phyloP scores from a whole-genome alignment of 2,113 vertebrate species.

The Piprites chloris region DNA sequence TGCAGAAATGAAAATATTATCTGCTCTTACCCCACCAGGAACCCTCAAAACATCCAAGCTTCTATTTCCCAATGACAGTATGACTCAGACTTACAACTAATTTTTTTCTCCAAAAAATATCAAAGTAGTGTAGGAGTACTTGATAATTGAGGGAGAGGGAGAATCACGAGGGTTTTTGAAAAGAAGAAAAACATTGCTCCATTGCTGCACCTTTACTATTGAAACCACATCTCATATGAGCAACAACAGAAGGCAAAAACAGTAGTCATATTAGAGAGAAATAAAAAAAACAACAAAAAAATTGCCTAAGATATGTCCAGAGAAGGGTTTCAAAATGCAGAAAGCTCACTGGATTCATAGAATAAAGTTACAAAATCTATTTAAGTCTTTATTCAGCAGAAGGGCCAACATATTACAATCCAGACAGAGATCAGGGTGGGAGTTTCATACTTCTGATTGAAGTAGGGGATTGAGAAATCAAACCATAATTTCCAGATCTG shows the following conservation, averaged over 20 bases:
- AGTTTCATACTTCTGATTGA: neutral
- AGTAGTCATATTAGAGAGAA: neutral
- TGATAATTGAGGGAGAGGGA: neutral
- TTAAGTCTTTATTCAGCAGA: neutral
- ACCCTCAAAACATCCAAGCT: neutral
- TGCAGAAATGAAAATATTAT: slow-evolving; percentile 7
- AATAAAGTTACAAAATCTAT: neutral
- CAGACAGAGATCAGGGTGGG: neutral
- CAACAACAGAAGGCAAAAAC: neutral
- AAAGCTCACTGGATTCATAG: neutral
- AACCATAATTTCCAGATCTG: neutral
- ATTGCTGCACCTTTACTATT: neutral
- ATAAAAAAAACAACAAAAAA: neutral
- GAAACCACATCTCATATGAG: neutral
- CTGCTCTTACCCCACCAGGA: neutral
- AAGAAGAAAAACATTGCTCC: neutral
- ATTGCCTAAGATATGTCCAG: neutral
- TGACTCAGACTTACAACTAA: slow-evolving; percentile 8
- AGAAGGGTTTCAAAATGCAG: neutral
- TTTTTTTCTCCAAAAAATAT: neutral
- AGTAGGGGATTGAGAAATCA: neutral
- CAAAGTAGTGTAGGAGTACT: slow-evolving; percentile 19
- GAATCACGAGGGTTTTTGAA: slow-evolving; percentile 3
- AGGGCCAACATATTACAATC: neutral
- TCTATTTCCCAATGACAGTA: neutral